Evolutionary conservation across 2,797 vertebrate genomes (phyloP).

Genomic region (Eleutherodactylus coqui): DNA sequence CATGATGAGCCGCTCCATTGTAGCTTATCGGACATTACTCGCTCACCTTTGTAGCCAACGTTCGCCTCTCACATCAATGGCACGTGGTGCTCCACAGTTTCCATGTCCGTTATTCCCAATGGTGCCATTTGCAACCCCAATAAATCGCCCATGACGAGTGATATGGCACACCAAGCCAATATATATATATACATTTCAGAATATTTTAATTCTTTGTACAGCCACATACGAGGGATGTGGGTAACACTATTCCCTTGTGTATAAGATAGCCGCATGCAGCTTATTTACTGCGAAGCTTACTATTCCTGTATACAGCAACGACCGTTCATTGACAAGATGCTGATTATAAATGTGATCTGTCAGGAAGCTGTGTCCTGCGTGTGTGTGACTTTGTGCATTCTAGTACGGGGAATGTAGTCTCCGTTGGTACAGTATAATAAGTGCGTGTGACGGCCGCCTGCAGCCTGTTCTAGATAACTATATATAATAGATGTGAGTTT

Average conservation of each 20-base stretch:
- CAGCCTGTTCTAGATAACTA: slow-evolving; percentile 53
- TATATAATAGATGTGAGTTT: slow-evolving; percentile 56
- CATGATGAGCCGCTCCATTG: too few species aligned
- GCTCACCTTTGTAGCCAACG: too few species aligned
- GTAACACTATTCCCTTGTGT: background rate
- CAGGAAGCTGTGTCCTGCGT: background rate
- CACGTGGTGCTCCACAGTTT: too few species aligned
- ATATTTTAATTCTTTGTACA: background rate
- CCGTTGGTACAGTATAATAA: slow-evolving; percentile 8
- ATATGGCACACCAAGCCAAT: background rate
- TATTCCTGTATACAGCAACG: background rate
- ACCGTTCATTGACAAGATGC: slow-evolving; percentile 1
- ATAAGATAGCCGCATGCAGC: background rate
- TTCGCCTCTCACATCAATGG: too few species aligned
- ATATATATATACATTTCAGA: background rate
- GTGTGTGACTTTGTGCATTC: background rate
- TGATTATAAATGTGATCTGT: background rate
- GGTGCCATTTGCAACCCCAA: too few species aligned
- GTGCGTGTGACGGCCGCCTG: slow-evolving; percentile 38
- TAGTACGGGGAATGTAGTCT: background rate
- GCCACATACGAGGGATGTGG: background rate
- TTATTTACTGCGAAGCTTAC: background rate
- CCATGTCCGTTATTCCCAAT: too few species aligned
- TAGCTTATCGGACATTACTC: too few species aligned
- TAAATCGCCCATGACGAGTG: too few species aligned